Evolutionary conservation across 2,113 vertebrate species (phyloP).

Genomic region (Xiphophorus hellerii): DNA sequence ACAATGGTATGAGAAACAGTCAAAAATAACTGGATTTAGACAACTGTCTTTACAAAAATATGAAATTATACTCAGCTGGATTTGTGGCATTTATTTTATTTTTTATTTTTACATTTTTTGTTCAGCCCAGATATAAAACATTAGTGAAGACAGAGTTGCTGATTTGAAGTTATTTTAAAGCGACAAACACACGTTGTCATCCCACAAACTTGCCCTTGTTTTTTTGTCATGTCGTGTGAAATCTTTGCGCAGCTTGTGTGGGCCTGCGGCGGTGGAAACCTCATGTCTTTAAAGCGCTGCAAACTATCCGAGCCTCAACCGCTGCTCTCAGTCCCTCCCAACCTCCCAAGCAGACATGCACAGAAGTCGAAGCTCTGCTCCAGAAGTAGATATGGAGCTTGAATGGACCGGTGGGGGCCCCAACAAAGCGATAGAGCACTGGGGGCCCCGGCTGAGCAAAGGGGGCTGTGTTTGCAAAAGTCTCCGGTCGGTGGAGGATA

Average conservation of each 20-base stretch:
- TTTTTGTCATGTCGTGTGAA: conserved; percentile 6
- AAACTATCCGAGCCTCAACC: conserved; percentile 34
- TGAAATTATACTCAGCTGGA: neutral
- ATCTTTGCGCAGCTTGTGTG: conserved; percentile 48
- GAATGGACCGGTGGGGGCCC: conserved; percentile 54
- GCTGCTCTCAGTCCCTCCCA: conserved; percentile 41
- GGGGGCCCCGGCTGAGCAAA: conserved; percentile 43
- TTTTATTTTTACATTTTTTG: neutral
- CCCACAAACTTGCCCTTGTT: conserved; percentile 24
- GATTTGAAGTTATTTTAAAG: conserved; percentile 7
- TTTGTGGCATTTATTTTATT: neutral
- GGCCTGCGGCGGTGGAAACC: conserved; percentile 41
- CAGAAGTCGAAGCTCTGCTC: conserved; percentile 53
- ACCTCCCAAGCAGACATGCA: conserved; percentile 50
- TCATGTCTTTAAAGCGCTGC: conserved; percentile 45
- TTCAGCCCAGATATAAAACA: neutral
- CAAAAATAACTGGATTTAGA: neutral
- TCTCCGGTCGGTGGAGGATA: conserved; percentile 65
- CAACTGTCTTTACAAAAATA: neutral
- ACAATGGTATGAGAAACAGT: neutral
- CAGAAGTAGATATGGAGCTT: conserved; percentile 59
- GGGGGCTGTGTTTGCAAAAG: conserved; percentile 69
- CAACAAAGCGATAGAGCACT: conserved; percentile 68
- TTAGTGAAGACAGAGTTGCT: neutral
- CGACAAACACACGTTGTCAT: conserved; percentile 3